phyloP scores from a whole-genome alignment of 2,113 vertebrate genomes.

The Sakesphorus luctuosus region DNA sequence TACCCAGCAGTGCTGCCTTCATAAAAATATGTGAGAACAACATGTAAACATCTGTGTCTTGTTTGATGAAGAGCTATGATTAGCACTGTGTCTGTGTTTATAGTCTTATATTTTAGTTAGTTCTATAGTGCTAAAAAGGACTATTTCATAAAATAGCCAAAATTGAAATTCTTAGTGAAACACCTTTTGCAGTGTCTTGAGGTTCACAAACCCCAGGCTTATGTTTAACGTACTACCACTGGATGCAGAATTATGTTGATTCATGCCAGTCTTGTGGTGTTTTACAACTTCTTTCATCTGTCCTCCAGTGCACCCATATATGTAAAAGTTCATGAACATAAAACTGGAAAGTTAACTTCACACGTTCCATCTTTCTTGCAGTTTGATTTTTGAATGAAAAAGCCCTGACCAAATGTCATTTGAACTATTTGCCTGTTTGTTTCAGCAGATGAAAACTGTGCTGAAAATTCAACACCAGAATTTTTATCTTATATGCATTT shows the following conservation, averaged over 20 bases:
- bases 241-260: not conserved
- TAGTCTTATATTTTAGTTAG: not conserved
- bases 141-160: not conserved
- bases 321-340: not conserved
- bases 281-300: not conserved
- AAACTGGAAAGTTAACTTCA: not conserved
- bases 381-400: not conserved
- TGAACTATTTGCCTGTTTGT: not conserved
- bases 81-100: not conserved
- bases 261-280: not conserved
- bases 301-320: not conserved
- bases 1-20: not conserved
- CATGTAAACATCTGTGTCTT: fast-evolving
- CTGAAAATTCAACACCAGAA: not conserved
- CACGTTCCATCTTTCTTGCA: not conserved
- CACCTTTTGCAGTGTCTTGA: not conserved
- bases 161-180: not conserved
- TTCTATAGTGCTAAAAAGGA: not conserved
- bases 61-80: not conserved
- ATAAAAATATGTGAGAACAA: not conserved
- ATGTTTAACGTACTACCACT: not conserved
- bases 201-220: not conserved
- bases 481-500: not conserved
- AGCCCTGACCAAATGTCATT: not conserved
- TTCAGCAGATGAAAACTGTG: not conserved